phyloP scores from a whole-genome alignment of 2,888 invertebrate genomes.

The Cordilura impudica region DNA sequence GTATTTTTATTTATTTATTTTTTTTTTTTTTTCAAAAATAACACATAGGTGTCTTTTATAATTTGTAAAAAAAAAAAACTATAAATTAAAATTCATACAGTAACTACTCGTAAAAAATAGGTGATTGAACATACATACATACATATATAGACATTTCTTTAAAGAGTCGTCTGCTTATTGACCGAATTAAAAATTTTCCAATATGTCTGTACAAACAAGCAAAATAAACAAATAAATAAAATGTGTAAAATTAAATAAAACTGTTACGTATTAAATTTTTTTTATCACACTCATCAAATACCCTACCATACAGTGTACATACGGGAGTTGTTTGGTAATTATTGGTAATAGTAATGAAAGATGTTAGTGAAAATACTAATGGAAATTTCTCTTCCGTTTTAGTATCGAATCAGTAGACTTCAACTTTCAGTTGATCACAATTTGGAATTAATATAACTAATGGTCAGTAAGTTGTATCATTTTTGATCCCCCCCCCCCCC shows the following conservation, averaged over 20 bases:
- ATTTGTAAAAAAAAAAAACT: background rate
- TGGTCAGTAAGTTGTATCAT: no score
- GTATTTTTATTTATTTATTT: background rate
- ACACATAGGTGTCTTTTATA: background rate
- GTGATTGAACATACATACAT: background rate
- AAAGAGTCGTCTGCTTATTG: slow-evolving; percentile 39
- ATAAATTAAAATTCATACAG: slow-evolving; percentile 16
- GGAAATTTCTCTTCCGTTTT: no score
- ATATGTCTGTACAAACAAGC: slow-evolving; percentile 23
- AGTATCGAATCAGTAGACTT: no score
- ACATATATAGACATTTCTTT: background rate
- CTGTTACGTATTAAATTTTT: slow-evolving; percentile 21
- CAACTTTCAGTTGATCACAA: no score
- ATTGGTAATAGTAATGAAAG: no score
- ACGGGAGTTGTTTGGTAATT: background rate
- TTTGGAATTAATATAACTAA: no score
- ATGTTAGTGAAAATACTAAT: no score
- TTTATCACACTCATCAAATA: slow-evolving; percentile 24
- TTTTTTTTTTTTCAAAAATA: background rate
- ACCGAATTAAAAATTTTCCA: slow-evolving; percentile 37
- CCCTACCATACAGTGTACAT: background rate
- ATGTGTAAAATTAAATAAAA: slow-evolving; percentile 18
- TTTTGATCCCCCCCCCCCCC: no score
- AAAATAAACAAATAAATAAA: background rate
- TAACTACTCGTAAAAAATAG: no score